Base-by-base conservation (phyloP, 2,113 vertebrate genomes). In the Misgurnus mizolepis region DNA sequence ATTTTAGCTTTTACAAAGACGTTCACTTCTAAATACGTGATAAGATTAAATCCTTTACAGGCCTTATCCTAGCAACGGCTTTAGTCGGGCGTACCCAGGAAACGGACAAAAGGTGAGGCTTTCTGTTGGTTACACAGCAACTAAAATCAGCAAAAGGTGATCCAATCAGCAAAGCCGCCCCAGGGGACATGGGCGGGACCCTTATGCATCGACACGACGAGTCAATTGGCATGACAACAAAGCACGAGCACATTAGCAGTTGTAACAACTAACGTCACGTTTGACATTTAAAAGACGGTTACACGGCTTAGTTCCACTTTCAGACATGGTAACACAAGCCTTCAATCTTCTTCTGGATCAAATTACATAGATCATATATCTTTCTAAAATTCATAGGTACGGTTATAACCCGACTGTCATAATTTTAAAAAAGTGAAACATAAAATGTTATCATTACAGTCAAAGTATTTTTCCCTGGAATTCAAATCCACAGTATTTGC, bases 31-130 rank as follows among this genome's bases (percentile, higher is more conserved):
- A 58, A 43, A 18, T 9, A 64, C 75, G 80, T 81, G 83, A 83
- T 65, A 76, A 86, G 89, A 92, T 87, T 86, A 90, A 91, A 88
- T 84, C 88, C 79, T 88, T 89, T 88, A 88, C 77, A 82, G 81
- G 84, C 79, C 71, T 89, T 87, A 80, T 80, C 85, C 86, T 87
- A 84, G 88, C 83, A 89, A 84, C 75, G 67, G 84, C 82, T 85
- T 80, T 80, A 45, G 60, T 80, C 79, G 80, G 65, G 34, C 50
- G 43, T 45, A 53, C 69, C 53, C 43, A 83, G 80, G 70, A 86
- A 87, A 47, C 11, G 0, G 84, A 86, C 84, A 82, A 86, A 82
- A 49, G 76, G 86, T 56, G 53, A 73, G 61, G 50, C 39, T 55
- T 58, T 60, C 27, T 61, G 9, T n/a, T 78, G 22, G 67, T 80